phyloP scores from a whole-genome alignment of 2,888 invertebrate genomes.

The Ferdinandea cuprea region DNA sequence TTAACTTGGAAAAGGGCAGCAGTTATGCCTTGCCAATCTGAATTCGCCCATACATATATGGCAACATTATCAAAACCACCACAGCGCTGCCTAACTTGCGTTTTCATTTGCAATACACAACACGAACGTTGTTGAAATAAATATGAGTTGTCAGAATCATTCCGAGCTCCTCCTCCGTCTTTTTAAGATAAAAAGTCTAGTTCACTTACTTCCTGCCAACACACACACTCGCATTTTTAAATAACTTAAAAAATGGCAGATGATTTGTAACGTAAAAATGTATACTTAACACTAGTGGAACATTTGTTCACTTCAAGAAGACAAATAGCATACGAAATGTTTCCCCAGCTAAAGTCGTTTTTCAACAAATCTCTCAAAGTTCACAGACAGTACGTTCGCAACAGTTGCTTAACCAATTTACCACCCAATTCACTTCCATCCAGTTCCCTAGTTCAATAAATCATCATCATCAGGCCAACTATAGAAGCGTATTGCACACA shows the following conservation, averaged over 20 bases:
- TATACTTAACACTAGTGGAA: slow-evolving; percentile 5
- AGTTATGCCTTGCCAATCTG: too few species aligned
- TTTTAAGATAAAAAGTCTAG: too few species aligned
- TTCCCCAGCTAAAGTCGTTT: slow-evolving; percentile 39
- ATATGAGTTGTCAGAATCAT: too few species aligned
- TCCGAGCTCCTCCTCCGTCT: too few species aligned
- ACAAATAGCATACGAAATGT: slow-evolving; percentile 43
- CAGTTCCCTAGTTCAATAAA: slow-evolving; percentile 41
- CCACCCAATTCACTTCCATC: not conserved
- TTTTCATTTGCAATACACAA: too few species aligned
- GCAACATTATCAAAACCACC: too few species aligned
- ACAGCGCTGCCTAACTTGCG: too few species aligned
- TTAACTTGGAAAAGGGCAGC: too few species aligned
- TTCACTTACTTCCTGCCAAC: not conserved
- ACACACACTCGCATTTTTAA: not conserved
- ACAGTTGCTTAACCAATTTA: slow-evolving; percentile 15
- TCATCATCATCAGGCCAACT: slow-evolving; percentile 51
- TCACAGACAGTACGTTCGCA: slow-evolving; percentile 7
- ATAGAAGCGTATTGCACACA: slow-evolving; percentile 21
- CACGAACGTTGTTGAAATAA: too few species aligned
- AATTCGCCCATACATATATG: too few species aligned
- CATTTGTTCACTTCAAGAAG: slow-evolving; percentile 48
- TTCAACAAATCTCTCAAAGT: slow-evolving; percentile 35
- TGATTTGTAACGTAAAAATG: slow-evolving; percentile 31
- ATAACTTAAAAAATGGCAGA: not conserved